Percentiles rank a stretch among this genome's conserved stretches.
Evolutionary conservation across 2,797 vertebrate species (phyloP).

Genomic region (Lates japonicus): DNA sequence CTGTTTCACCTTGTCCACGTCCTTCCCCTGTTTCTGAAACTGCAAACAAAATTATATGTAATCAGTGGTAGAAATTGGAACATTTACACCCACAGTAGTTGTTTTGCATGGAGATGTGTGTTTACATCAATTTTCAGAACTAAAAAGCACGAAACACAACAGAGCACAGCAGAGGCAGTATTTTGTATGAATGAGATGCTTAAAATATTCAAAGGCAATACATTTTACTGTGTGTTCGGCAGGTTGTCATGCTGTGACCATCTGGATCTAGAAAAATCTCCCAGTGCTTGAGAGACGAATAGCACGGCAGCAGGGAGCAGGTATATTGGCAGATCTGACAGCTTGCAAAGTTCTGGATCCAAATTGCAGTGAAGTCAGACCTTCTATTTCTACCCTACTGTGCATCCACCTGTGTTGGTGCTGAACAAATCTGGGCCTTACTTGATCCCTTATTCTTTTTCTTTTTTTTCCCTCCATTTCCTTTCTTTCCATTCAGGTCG

Average conservation of each 20-base stretch:
- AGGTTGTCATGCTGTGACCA: conserved; percentile 78
- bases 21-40: conserved; percentile 98
- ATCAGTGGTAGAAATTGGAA: conserved; percentile 20
- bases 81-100: background rate
- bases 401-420: conserved; percentile 52
- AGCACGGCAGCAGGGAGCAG: conserved; percentile 62
- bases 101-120: conserved; percentile 5
- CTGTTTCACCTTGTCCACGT: conserved; percentile 97
- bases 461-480: conserved; percentile 2
- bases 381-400: conserved; percentile 51
- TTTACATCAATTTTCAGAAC: conserved; percentile 23
- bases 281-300: conserved; percentile 61
- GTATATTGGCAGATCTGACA: conserved; percentile 65
- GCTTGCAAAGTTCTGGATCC: conserved; percentile 53
- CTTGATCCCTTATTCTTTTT: conserved; percentile 27
- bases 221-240: conserved; percentile 51
- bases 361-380: conserved; percentile 57
- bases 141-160: conserved; percentile 29
- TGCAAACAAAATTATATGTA: conserved; percentile 73
- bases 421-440: conserved; percentile 27
- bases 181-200: conserved; percentile 31
- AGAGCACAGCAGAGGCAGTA: conserved; percentile 11
- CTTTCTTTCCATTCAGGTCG: conserved; percentile 45
- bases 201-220: conserved; percentile 45
- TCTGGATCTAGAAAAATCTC: conserved; percentile 76